phyloP scores from a whole-genome alignment of 2,888 invertebrate genomes.

The Dryocosmus kuriphilus region DNA sequence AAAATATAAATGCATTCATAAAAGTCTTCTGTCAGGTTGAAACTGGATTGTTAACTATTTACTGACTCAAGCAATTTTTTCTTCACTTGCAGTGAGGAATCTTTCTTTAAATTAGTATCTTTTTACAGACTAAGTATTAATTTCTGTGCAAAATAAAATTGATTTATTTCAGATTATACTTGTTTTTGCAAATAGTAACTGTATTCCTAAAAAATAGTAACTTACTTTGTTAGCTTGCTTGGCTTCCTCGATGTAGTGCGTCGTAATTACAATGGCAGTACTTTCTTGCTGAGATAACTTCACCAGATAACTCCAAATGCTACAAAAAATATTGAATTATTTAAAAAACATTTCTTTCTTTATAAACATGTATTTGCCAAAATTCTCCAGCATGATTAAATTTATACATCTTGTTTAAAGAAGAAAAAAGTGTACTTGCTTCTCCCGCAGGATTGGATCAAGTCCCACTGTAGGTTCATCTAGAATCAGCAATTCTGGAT shows the following conservation, averaged over 20 bases:
- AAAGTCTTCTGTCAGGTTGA: background rate
- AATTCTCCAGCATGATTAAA: no score
- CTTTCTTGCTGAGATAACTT: constrained; percentile 85
- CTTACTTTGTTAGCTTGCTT: constrained; percentile 88
- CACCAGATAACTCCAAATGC: constrained; percentile 93
- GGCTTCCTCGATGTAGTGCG: constrained; percentile 97
- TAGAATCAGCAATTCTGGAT: constrained; percentile 91
- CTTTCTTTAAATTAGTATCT: background rate
- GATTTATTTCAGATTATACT: background rate
- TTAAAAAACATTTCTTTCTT: no score
- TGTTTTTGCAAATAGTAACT: no score
- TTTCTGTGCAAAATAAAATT: no score
- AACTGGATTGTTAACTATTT: background rate
- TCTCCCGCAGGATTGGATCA: constrained; percentile 91
- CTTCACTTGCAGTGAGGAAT: background rate
- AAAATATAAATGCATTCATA: background rate
- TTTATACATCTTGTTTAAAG: background rate
- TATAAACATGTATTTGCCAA: no score
- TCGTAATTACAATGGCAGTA: constrained; percentile 93
- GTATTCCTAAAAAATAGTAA: constrained; percentile 5
- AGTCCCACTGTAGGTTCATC: constrained; percentile 97
- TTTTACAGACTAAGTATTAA: no score
- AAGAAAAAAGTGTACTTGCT: constrained; percentile 78
- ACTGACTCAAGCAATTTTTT: background rate
- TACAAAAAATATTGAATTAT: constrained; percentile 74